Evolutionary conservation across 2,113 vertebrate species (phyloP), one percentile per base, ranked within the genome.

Genomic region (Harpagus bidentatus): DNA sequence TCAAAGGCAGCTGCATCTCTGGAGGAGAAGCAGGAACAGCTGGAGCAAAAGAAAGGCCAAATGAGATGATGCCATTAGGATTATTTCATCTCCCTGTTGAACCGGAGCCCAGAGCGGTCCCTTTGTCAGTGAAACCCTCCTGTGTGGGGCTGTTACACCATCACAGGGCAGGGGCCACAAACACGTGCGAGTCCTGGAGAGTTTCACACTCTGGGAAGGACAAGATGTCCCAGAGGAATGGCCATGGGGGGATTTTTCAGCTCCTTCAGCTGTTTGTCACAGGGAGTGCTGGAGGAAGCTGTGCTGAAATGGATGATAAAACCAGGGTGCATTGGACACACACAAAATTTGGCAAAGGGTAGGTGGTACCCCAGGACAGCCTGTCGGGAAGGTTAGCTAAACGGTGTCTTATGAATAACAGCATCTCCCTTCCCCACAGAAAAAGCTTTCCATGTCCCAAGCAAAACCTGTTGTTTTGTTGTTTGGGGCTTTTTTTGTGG

Each of bases 331-430:
- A 8, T 1, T 31, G 21, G 55, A 19, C 18, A 34, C 16, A 6
- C 12, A 28, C 10, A n/a, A 40, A n/a, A 16, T 10, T 22, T 25
- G 48, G 45, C 10, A 47, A 20, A 48, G 28, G 62, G 28, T 29
- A 31, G 56, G 10, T 36, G 31, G 26, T 34, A 6, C 16, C 40
- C 8, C 34, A 31, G 67, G 70, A 15, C 0, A 31, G 5, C 9
- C 34, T 65, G 53, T 22, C 5, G 5, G 74, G 45, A 59, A 59
- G 14, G 6, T 45, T 62, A 42, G 50, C 22, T 32, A 32, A 50
- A 17, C 0, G 0, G 15, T 8, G 13, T n/a, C n/a, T 31, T 63
- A 28, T 0, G 53, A 86, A 6, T 13, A 42, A 53, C n/a, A 70
- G 42, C 73, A 61, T 20, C 31, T 73, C 31, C 23, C 36, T 61